phyloP scores from a whole-genome alignment of 1,140 invertebrate species.

The Megathymus violae region DNA sequence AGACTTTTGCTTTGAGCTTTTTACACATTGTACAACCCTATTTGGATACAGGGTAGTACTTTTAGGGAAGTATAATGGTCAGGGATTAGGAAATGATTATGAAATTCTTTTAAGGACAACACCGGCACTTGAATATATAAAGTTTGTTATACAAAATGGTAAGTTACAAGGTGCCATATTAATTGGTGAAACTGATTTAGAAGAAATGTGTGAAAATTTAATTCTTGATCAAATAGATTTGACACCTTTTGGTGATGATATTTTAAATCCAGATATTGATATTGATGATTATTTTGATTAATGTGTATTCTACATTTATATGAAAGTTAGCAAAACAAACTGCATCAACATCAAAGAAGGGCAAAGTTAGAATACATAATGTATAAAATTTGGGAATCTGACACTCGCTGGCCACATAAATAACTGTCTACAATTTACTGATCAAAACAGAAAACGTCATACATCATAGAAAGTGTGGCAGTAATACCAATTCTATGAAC shows the following conservation, averaged over 20 bases:
- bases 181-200: constrained; percentile 98
- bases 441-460: no score
- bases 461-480: no score
- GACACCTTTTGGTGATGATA: constrained; percentile 93
- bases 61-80: constrained; percentile 97
- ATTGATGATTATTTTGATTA: constrained; percentile 99
- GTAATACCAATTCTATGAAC: no score
- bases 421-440: no score
- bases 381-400: no score
- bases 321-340: no score
- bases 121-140: constrained; percentile 93
- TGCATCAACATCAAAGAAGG: no score
- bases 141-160: constrained; percentile 94
- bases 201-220: constrained; percentile 99
- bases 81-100: constrained; percentile 92
- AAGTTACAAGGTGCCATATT: constrained; percentile 96
- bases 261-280: constrained; percentile 97
- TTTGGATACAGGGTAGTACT: constrained; percentile 98
- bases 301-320: no score
- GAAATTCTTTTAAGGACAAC: constrained; percentile 95
- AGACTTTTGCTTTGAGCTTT: constrained; percentile 99
- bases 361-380: no score
- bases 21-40: constrained; percentile 97
- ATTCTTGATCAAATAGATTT: constrained; percentile 98
- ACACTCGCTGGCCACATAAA: no score